phyloP scores from a whole-genome alignment of 1,140 invertebrate genomes.

The Antheraea mylitta region DNA sequence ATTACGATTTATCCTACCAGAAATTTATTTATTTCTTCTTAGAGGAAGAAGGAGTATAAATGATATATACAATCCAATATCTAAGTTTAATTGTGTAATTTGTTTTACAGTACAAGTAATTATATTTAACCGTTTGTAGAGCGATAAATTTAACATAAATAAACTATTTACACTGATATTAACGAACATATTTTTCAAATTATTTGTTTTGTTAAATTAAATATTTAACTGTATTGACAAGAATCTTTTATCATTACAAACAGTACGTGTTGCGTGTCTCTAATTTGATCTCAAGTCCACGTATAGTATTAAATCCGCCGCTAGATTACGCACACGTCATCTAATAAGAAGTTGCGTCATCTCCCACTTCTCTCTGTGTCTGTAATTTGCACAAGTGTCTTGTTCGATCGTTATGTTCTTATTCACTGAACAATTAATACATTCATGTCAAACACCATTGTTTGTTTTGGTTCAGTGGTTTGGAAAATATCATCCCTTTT shows the following conservation, averaged over 20 bases:
- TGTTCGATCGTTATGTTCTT: slow-evolving; percentile 19
- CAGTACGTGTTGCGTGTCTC: neutral
- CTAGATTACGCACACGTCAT: neutral
- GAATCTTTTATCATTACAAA: neutral
- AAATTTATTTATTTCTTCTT: too few relatives aligned
- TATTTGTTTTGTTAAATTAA: neutral
- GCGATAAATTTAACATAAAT: neutral
- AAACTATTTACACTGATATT: too few relatives aligned
- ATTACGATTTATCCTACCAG: too few relatives aligned
- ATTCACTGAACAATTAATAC: slow-evolving; percentile 41
- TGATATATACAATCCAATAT: too few relatives aligned
- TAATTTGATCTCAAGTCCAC: neutral
- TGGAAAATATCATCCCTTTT: slow-evolving; percentile 14
- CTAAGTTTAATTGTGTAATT: too few relatives aligned
- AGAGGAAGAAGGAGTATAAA: too few relatives aligned
- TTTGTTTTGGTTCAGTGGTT: slow-evolving; percentile 18
- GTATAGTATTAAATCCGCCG: neutral
- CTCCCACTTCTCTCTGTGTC: neutral
- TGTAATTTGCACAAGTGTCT: slow-evolving; percentile 36
- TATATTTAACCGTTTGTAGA: too few relatives aligned
- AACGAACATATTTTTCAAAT: neutral
- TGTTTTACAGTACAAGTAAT: too few relatives aligned
- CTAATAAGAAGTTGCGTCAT: slow-evolving; percentile 11
- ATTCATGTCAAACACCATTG: slow-evolving; percentile 4
- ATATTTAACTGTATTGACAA: neutral